Conservation (phyloP, 2,888 invertebrate genomes). For the Drosophila siamana region DNA sequence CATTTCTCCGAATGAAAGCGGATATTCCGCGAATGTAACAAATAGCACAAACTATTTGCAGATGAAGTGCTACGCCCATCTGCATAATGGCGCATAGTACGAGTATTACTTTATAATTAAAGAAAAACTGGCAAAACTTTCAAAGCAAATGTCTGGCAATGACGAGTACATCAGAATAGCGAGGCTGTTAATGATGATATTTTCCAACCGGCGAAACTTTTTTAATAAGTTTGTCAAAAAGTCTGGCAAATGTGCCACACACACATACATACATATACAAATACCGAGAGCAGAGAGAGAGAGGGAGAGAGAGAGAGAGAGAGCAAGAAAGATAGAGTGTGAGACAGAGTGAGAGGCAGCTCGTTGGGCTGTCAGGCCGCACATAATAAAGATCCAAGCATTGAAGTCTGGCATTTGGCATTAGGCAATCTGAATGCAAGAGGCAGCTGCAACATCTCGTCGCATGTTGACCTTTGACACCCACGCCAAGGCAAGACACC, state of each 20-base stretch:
- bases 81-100: constrained; percentile 26
- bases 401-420: constrained; percentile 57
- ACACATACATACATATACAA: constrained; percentile 22
- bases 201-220: constrained; percentile 69
- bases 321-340: not conserved
- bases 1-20: not conserved
- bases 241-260: constrained; percentile 44
- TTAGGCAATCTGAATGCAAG: constrained; percentile 44
- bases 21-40: constrained; percentile 4
- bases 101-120: constrained; percentile 57
- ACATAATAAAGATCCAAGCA: constrained; percentile 42
- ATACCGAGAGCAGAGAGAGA: not conserved
- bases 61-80: constrained; percentile 36
- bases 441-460: constrained; percentile 35
- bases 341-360: not conserved
- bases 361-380: constrained; percentile 36
- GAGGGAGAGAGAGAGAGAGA: not conserved
- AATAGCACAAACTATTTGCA: constrained; percentile 61
- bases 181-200: constrained; percentile 69
- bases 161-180: constrained; percentile 55
- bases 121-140: constrained; percentile 47
- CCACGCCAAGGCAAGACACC: constrained; percentile 61
- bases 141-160: constrained; percentile 56
- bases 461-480: constrained; percentile 71
- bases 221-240: constrained; percentile 79